A percentile compares a stretch with the other conserved stretches of the same genome.
phyloP scores from a whole-genome alignment of 1,140 invertebrate genomes.

The Physella acuta region DNA sequence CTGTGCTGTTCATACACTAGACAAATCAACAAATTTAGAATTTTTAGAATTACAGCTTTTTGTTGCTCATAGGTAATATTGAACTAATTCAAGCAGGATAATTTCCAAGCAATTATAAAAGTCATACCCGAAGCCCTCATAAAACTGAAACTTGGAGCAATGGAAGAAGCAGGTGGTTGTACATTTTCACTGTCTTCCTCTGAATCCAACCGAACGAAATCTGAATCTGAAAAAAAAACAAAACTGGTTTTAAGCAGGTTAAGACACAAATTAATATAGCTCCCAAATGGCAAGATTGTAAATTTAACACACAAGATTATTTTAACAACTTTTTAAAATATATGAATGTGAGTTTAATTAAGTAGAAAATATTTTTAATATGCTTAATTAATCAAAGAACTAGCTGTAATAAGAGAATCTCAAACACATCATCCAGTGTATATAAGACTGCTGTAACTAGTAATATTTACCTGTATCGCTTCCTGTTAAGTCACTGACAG shows the following conservation, averaged over 20 bases:
- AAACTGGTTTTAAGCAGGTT: not conserved
- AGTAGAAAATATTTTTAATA: too few relatives aligned
- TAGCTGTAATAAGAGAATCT: too few relatives aligned
- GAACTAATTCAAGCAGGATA: too few relatives aligned
- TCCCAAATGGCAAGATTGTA: not conserved
- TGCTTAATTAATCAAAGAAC: too few relatives aligned
- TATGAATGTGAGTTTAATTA: not conserved
- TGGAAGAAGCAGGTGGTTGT: slow-evolving; percentile 3
- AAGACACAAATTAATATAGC: too few relatives aligned
- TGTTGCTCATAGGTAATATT: not conserved
- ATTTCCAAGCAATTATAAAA: too few relatives aligned
- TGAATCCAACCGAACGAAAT: slow-evolving; percentile 25
- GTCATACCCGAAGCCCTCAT: slow-evolving; percentile 16
- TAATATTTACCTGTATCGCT: too few relatives aligned
- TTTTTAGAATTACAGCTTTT: not conserved
- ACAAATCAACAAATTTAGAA: not conserved
- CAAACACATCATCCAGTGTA: too few relatives aligned
- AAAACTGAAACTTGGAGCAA: slow-evolving; percentile 22
- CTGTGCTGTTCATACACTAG: too few relatives aligned
- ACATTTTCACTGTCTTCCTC: not conserved
- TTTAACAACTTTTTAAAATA: not conserved
- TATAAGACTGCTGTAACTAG: too few relatives aligned
- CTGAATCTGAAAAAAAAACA: slow-evolving; percentile 23
- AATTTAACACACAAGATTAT: not conserved
- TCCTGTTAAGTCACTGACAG: too few relatives aligned